Conservation (phyloP, 92 coral and sea anemone species). For the Isaurus tuberculatus region DNA sequence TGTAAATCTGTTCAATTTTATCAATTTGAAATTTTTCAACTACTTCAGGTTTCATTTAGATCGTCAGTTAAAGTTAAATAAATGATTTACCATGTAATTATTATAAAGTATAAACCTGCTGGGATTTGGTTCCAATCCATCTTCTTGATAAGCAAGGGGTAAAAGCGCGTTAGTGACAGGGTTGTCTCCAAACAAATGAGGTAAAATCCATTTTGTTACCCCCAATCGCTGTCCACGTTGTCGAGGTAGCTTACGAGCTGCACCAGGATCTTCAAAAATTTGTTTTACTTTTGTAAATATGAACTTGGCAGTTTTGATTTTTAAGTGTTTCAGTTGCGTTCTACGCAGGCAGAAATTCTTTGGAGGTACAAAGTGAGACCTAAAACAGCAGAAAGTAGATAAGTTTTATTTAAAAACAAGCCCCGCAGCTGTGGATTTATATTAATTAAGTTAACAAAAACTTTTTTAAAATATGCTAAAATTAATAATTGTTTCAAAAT, state of each 20-base stretch:
- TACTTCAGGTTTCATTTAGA: not conserved
- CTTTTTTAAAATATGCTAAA: not conserved
- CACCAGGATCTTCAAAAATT: slow-evolving; percentile 12
- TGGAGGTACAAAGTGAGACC: slow-evolving; percentile 44
- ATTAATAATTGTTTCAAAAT: not conserved
- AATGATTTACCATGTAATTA: not conserved
- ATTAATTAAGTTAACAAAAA: too few relatives aligned
- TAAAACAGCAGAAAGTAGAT: not conserved
- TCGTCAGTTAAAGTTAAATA: slow-evolving; percentile 2
- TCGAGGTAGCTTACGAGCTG: slow-evolving; percentile 36
- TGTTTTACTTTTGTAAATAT: not conserved
- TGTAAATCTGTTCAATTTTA: too few relatives aligned
- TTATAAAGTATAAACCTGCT: slow-evolving; percentile 10
- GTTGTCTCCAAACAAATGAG: slow-evolving; percentile 38
- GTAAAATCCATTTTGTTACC: slow-evolving; percentile 30
- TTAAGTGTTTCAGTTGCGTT: slow-evolving; percentile 7
- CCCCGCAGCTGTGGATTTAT: too few relatives aligned
- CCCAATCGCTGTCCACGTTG: slow-evolving; percentile 29
- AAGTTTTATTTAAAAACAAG: not conserved
- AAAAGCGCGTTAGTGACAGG: slow-evolving; percentile 27
- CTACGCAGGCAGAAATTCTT: slow-evolving; percentile 24
- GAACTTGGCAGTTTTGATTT: slow-evolving; percentile 38
- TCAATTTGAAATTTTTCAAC: too few relatives aligned
- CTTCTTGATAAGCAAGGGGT: slow-evolving; percentile 32
- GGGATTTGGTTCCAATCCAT: slow-evolving; percentile 21